Evolutionary conservation across 2,113 vertebrate genomes (phyloP).

Genomic region (Addax nasomaculatus): DNA sequence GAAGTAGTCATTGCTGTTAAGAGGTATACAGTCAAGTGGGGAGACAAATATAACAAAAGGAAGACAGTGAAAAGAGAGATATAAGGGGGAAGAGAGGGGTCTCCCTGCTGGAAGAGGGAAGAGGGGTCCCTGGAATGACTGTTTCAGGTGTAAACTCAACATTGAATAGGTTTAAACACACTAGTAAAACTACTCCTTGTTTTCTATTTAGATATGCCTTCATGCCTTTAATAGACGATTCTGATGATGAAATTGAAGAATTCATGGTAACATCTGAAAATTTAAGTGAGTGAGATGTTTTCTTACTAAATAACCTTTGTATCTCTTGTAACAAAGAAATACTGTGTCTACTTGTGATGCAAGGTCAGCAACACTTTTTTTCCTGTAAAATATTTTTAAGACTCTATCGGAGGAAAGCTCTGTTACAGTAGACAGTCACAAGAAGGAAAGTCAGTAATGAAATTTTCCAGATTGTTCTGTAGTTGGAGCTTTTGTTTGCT

Average conservation of each 20-base stretch:
- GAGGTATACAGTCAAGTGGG: neutral
- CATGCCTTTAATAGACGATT: constrained; percentile 91
- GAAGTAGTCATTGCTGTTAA: neutral
- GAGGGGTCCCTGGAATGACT: neutral
- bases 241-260: constrained; percentile 91
- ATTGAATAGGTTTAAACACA: neutral
- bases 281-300: constrained; percentile 76
- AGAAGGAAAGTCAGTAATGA: neutral
- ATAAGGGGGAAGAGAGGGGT: neutral
- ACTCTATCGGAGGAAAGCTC: neutral
- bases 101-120: neutral
- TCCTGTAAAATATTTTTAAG: neutral
- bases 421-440: neutral
- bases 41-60: neutral
- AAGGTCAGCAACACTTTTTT: neutral
- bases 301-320: neutral
- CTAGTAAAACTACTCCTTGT: neutral
- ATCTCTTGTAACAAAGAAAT: neutral
- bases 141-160: neutral
- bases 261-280: constrained; percentile 84
- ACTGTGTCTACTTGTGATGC: neutral
- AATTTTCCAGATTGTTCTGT: neutral
- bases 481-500: neutral
- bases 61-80: neutral
- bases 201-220: constrained; percentile 85